These are phyloP conservation scores for Hoplias malabaricus DNA, from an alignment of 2,113 vertebrate genomes.

Conservation along the genomic window DNA sequence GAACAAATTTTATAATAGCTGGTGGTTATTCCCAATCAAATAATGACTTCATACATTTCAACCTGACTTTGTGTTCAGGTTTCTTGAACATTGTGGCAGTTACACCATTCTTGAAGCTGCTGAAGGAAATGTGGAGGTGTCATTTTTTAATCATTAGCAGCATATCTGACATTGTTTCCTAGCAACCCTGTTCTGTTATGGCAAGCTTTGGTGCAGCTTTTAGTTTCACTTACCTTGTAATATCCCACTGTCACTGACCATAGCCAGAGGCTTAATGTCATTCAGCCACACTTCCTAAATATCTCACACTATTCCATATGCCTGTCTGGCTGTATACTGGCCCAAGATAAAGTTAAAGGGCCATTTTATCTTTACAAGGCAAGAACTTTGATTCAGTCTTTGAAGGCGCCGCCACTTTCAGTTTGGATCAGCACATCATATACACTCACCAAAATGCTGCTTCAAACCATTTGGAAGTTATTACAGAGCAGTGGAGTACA, in stretches of 20 bases:
- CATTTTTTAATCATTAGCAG: constrained; percentile 6
- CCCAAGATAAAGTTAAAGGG: constrained; percentile 44
- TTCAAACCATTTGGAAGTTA: constrained; percentile 25
- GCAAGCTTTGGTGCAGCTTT: constrained; percentile 16
- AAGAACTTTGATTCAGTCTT: constrained; percentile 56
- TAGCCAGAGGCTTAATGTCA: constrained; percentile 23
- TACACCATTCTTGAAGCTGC: constrained; percentile 14
- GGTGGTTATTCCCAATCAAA: no score
- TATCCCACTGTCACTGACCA: constrained; percentile 31
- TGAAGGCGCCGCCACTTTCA: constrained; percentile 49
- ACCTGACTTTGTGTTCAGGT: no score
- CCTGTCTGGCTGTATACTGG: constrained; percentile 13
- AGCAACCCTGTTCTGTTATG: constrained; percentile 32
- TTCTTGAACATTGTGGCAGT: neutral
- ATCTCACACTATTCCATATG: constrained; percentile 32
- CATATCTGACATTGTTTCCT: neutral
- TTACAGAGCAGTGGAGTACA: constrained; percentile 1
- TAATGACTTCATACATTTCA: no score
- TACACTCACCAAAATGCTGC: constrained; percentile 2
- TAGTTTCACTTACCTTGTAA: constrained; percentile 18
- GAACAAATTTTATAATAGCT: no score
- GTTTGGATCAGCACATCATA: constrained; percentile 32
- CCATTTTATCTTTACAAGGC: constrained; percentile 52
- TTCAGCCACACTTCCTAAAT: constrained; percentile 30
- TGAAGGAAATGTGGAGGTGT: constrained; percentile 12